phyloP scores from a whole-genome alignment of 2,888 invertebrate species.

The Hecatera dysodea region DNA sequence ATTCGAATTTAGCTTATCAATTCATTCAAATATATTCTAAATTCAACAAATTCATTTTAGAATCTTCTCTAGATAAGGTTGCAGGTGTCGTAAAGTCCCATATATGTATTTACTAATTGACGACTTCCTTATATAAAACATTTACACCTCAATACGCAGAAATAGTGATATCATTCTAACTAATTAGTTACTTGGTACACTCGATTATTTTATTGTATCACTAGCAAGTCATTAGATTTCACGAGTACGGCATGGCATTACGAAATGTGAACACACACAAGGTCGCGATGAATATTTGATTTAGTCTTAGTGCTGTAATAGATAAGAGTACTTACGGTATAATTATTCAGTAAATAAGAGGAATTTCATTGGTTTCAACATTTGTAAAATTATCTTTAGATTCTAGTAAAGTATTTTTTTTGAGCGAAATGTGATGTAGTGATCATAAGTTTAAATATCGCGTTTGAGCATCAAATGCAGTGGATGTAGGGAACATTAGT shows the following conservation, averaged over 20 bases:
- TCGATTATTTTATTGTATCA: constrained; percentile 17
- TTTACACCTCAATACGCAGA: background rate
- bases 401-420: background rate
- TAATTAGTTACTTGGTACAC: background rate
- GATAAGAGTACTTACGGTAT: constrained; percentile 9
- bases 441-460: too few relatives aligned
- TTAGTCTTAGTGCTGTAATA: constrained; percentile 6
- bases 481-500: background rate
- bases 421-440: background rate
- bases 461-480: background rate
- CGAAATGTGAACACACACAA: constrained; percentile 20
- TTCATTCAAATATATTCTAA: too few relatives aligned
- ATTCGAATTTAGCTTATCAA: too few relatives aligned
- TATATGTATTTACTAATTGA: background rate
- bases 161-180: constrained; percentile 2
- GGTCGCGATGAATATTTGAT: constrained; percentile 5
- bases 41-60: too few relatives aligned
- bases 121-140: constrained; percentile 2
- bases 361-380: background rate
- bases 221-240: background rate
- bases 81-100: background rate
- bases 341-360: background rate
- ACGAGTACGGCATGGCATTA: background rate
- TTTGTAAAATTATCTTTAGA: background rate
- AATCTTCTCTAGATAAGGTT: too few relatives aligned